A percentile compares a stretch with the other conserved stretches of the same genome.
Conservation (phyloP, 2,113 vertebrate species). For the Diadophis punctatus region DNA sequence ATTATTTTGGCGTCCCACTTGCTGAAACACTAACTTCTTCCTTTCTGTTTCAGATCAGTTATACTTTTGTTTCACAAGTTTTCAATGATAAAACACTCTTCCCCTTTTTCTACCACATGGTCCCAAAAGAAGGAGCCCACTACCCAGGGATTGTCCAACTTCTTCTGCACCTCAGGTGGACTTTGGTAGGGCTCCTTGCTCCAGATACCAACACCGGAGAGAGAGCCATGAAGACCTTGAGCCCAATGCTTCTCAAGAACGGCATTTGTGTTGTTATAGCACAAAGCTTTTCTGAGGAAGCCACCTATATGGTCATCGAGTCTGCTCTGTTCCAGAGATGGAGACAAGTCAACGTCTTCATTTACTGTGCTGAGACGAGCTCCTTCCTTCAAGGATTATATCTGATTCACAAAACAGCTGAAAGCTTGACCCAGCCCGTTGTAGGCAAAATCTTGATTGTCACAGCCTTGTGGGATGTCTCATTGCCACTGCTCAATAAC, state of each 20-base stretch:
- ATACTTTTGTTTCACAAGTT: not conserved
- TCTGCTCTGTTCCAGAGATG: no score
- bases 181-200: not conserved
- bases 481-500: rapidly evolving
- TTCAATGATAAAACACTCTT: not conserved
- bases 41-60: not conserved
- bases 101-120: not conserved
- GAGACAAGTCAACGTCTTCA: not conserved
- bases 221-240: not conserved
- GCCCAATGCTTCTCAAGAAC: not conserved
- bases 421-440: not conserved
- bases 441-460: not conserved
- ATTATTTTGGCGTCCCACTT: not conserved
- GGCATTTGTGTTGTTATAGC: not conserved
- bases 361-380: not conserved
- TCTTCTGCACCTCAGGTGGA: not conserved
- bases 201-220: not conserved
- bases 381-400: not conserved
- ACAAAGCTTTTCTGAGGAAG: not conserved
- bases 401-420: not conserved
- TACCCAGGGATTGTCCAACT: not conserved
- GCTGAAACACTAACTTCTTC: not conserved
- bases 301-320: not conserved
- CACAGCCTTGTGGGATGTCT: not conserved
- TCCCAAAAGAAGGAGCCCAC: not conserved